Evolutionary conservation across 2,113 vertebrate species (phyloP).

Genomic region (Leptobrachium ailaonicum): DNA sequence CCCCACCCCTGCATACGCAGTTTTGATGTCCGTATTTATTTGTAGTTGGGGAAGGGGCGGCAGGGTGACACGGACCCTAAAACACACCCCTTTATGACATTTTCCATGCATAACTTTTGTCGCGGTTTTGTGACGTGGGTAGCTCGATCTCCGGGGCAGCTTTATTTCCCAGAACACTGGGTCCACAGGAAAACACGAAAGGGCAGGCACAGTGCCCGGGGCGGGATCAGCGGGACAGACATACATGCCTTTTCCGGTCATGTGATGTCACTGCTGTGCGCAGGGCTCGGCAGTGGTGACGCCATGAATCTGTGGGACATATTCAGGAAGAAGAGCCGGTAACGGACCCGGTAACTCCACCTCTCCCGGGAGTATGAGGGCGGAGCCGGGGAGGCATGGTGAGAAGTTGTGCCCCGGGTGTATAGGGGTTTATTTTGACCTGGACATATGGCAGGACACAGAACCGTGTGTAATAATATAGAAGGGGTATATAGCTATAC

Average conservation of each 20-base stretch:
- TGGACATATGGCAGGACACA: not conserved
- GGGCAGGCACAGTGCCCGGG: not conserved
- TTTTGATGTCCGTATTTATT: no score
- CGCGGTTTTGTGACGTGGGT: no score
- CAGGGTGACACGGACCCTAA: no score
- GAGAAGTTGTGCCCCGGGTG: not conserved
- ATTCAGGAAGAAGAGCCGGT: conserved; percentile 10
- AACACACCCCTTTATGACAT: no score
- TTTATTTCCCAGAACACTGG: no score
- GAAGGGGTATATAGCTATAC: not conserved
- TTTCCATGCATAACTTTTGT: no score
- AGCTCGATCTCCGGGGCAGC: no score
- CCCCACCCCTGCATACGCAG: no score
- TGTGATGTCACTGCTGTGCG: conserved; percentile 17
- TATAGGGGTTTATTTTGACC: not conserved
- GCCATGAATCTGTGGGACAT: conserved; percentile 9
- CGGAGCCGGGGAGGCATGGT: conserved; percentile 36
- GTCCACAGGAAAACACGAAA: not conserved
- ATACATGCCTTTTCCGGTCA: not conserved
- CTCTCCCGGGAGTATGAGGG: not conserved
- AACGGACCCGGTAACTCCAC: conserved; percentile 10
- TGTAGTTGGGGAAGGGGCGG: no score
- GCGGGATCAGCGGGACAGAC: not conserved
- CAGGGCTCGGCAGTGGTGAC: not conserved
- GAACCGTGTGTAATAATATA: not conserved